These are phyloP conservation scores for Willisornis vidua DNA, from an alignment of 2,113 vertebrate species.

Conservation along the genomic window DNA sequence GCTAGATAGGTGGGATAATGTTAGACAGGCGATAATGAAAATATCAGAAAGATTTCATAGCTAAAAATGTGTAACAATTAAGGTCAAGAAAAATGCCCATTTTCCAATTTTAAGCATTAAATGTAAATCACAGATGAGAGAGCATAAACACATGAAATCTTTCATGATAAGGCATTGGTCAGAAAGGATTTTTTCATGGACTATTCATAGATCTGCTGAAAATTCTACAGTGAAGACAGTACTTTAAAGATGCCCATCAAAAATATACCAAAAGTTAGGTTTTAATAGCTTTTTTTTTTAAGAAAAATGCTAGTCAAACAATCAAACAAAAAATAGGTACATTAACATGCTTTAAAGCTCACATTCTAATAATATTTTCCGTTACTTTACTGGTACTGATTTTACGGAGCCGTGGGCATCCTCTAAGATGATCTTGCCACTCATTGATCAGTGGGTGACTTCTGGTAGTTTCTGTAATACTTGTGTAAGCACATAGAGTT, in stretches of 20 bases:
- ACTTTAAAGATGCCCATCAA: not conserved
- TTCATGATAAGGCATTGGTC: not conserved
- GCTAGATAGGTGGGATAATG: not conserved
- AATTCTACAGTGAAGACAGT: not conserved
- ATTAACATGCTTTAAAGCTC: not conserved
- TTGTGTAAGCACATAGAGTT: not conserved
- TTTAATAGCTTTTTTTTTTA: not conserved
- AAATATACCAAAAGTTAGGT: not conserved
- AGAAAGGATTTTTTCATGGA: not conserved
- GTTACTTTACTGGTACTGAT: not conserved
- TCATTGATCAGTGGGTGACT: not conserved
- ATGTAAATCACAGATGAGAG: not conserved
- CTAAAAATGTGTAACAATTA: constrained; percentile 21
- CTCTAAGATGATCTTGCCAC: not conserved
- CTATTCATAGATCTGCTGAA: not conserved
- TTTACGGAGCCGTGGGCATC: not conserved
- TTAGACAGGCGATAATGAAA: not conserved
- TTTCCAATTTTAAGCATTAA: not conserved
- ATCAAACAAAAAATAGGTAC: not conserved
- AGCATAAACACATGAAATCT: not conserved
- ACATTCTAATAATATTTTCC: not conserved
- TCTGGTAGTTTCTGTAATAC: not conserved
- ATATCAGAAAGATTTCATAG: not conserved
- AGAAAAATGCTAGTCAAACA: not conserved
- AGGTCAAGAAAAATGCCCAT: not conserved